These are phyloP conservation scores for Ctenopoma multispine DNA, from an alignment of 2,797 vertebrate species.

Conservation along the genomic window DNA sequence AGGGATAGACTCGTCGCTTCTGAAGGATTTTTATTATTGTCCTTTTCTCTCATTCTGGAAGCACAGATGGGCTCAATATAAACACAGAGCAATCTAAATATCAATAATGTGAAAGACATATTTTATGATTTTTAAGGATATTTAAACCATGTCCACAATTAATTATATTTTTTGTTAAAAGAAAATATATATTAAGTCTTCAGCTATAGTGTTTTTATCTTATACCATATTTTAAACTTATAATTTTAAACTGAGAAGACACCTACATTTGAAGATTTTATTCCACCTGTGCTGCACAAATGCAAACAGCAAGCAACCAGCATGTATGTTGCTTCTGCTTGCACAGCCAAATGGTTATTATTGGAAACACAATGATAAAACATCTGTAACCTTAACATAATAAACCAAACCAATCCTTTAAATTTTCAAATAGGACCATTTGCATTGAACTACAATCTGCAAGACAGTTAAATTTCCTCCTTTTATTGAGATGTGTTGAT, in stretches of 20 bases:
- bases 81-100: conserved; percentile 36
- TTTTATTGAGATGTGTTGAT: too few species aligned
- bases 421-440: too few species aligned
- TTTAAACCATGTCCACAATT: conserved; percentile 5
- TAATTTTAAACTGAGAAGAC: neutral
- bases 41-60: conserved; percentile 39
- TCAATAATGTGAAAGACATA: conserved; percentile 13
- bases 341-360: too few species aligned
- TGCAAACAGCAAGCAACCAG: too few species aligned
- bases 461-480: too few species aligned
- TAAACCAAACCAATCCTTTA: too few species aligned
- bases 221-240: neutral
- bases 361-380: too few species aligned
- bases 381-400: too few species aligned
- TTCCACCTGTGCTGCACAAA: too few species aligned
- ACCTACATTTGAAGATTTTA: neutral
- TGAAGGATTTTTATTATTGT: conserved; percentile 42
- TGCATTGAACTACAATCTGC: too few species aligned
- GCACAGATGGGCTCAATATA: conserved; percentile 52
- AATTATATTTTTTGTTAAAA: neutral
- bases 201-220: neutral
- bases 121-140: conserved; percentile 28
- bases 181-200: neutral
- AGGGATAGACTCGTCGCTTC: conserved; percentile 64
- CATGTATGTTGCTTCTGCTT: too few species aligned